A percentile compares a stretch with the other conserved stretches of the same genome.
These are phyloP conservation scores for Scyliorhinus canicula DNA, from an alignment of 2,797 vertebrate genomes.

Conservation along the genomic window DNA sequence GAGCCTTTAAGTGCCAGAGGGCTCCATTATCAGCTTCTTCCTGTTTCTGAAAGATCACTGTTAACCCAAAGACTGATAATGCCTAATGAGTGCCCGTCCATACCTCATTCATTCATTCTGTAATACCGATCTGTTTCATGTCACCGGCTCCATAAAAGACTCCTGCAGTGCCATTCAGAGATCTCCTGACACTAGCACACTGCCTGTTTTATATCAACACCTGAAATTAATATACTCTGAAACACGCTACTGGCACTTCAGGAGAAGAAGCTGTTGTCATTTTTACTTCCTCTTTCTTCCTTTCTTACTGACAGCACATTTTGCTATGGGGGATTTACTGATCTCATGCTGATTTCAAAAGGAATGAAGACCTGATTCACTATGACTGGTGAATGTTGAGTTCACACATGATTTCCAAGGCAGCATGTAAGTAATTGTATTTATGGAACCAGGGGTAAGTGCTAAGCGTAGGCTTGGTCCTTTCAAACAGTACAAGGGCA, in stretches of 20 bases:
- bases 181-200: slow-evolving; percentile 22
- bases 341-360: slow-evolving; percentile 17
- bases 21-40: slow-evolving; percentile 47
- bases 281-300: slow-evolving; percentile 20
- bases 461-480: neutral
- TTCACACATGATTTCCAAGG: slow-evolving; percentile 3
- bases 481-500: neutral
- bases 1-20: slow-evolving; percentile 34
- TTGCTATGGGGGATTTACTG: neutral
- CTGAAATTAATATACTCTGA: slow-evolving; percentile 34
- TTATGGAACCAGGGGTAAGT: neutral
- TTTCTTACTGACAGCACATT: slow-evolving; percentile 9
- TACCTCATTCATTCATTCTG: slow-evolving; percentile 26
- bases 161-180: slow-evolving; percentile 9
- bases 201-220: slow-evolving; percentile 30
- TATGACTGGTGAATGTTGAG: slow-evolving; percentile 3
- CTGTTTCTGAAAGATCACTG: slow-evolving; percentile 45
- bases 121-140: slow-evolving; percentile 26
- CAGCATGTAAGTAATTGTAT: slow-evolving; percentile 1
- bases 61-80: slow-evolving; percentile 32
- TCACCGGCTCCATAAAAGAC: slow-evolving; percentile 36
- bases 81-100: slow-evolving; percentile 18
- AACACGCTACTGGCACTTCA: slow-evolving; percentile 11
- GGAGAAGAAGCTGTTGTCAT: slow-evolving; percentile 27
- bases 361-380: neutral